Evolutionary conservation across 2,797 vertebrate species (phyloP), one percentile per base, ranked within the genome.

Genomic region (Oryzias dopingdopingensis): DNA sequence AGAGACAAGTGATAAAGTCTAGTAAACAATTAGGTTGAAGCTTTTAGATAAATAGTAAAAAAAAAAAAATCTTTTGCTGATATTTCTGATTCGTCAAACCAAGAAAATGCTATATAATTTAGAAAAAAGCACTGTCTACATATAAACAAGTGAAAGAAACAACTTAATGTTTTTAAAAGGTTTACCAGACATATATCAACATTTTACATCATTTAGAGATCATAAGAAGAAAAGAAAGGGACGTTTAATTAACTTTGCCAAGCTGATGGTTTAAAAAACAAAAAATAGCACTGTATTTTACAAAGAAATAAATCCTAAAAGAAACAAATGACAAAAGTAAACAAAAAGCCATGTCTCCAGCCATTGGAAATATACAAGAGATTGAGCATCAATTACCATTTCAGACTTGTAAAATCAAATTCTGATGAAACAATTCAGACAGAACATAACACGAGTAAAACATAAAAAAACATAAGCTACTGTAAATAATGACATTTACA

Each of bases 301-400:
- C 37, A 66, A 68, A 32, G 43, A 42, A 60, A 58, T 41, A 61
- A 58, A 60, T 45, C 17, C 13, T 32, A 13, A 49, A n/a, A 24
- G 26, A 50, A 65, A 60, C 49, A 41, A 14, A 53, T 17, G n/a
- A 45, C 15, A 29, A 52, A 56, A 61, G 41, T 3, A 54, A 24
- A 37, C 12, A 42, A 49, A 15, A 6, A 14, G 2, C 1, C 51
- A 1, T 32, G 17, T 56, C 53, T 56, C 44, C 13, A 16, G 41
- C 13, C 26, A 45, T 49, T 32, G 20, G 20, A 22, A 22, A 22
- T 62, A n/a, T 1, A 32, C 49, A 64, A 50, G 40, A 47, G 16
- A 45, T 48, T 13, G 20, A 6, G 4, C 14, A 46, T 49, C 22
- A 45, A 37, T 40, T 20, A 57, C 47, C 49, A 52, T 29, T 66